Evolutionary conservation across 92 coral and sea anemone species (phyloP).

Genomic region (Plumapathes pennacea): DNA sequence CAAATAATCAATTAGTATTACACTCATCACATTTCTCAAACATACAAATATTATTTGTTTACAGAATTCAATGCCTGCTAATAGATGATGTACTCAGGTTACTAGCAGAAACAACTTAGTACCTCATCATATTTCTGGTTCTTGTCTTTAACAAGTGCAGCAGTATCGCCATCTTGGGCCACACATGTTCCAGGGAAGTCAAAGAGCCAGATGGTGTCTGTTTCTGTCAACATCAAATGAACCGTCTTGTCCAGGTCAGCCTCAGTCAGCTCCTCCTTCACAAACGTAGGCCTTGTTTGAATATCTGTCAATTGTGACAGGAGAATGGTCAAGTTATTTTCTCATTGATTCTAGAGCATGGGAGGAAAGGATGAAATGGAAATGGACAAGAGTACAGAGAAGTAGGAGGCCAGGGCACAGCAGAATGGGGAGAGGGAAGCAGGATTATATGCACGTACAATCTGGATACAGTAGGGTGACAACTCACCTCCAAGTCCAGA

Average conservation of each 20-base stretch:
- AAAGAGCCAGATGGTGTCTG: conserved; percentile 95
- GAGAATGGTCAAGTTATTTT: too few relatives aligned
- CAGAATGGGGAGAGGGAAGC: too few relatives aligned
- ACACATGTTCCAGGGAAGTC: conserved; percentile 93
- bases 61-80: too few relatives aligned
- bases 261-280: conserved; percentile 84
- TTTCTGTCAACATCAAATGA: conserved; percentile 79
- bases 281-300: conserved; percentile 78
- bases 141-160: conserved; percentile 62
- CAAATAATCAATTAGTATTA: neutral
- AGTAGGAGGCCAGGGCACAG: too few relatives aligned
- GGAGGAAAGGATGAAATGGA: too few relatives aligned
- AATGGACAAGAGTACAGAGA: too few relatives aligned
- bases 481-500: conserved; percentile 88
- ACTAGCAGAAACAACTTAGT: neutral
- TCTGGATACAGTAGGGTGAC: too few relatives aligned
- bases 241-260: conserved; percentile 90
- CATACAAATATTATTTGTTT: too few relatives aligned
- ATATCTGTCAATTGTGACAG: conserved; percentile 79
- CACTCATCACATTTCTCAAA: too few relatives aligned
- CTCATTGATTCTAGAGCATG: too few relatives aligned
- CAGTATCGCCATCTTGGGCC: conserved; percentile 80
- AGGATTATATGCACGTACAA: too few relatives aligned
- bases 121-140: conserved; percentile 92
- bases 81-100: neutral